These are phyloP conservation scores for Amphibalanus amphitrite DNA, from an alignment of 1,140 invertebrate genomes.

Conservation along the genomic window DNA sequence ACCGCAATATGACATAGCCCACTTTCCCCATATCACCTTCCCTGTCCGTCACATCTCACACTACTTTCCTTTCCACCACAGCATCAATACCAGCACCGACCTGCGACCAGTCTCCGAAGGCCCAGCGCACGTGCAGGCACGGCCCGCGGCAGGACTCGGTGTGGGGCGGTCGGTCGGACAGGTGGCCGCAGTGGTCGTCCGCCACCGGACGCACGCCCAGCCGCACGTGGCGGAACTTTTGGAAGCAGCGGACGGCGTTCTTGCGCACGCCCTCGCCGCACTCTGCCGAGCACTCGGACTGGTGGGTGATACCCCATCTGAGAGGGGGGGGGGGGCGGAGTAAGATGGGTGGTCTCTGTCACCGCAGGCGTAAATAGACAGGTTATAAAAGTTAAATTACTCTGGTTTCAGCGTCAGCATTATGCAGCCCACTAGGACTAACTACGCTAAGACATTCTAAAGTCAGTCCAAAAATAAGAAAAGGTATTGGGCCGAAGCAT, in stretches of 20 bases:
- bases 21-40: not conserved
- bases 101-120: slow-evolving; percentile 48
- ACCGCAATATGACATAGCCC: slow-evolving; percentile 6
- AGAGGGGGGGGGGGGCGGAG: slow-evolving; percentile 12
- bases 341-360: slow-evolving; percentile 10
- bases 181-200: slow-evolving; percentile 33
- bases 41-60: not conserved
- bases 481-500: too few species aligned
- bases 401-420: not conserved
- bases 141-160: slow-evolving; percentile 41
- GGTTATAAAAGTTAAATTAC: not conserved
- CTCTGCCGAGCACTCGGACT: slow-evolving; percentile 46
- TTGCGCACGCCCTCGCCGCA: slow-evolving; percentile 46
- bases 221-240: slow-evolving; percentile 23
- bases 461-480: not conserved
- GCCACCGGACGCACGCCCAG: slow-evolving; percentile 26
- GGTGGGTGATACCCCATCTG: slow-evolving; percentile 37
- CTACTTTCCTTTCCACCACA: slow-evolving; percentile 15
- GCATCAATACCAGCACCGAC: too few species aligned
- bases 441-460: too few species aligned
- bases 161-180: slow-evolving; percentile 31
- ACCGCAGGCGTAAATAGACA: slow-evolving; percentile 6
- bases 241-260: slow-evolving; percentile 32
- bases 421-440: not conserved
- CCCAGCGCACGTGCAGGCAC: slow-evolving; percentile 47